phyloP scores from a whole-genome alignment of 2,797 vertebrate species.

The Novumbra hubbsi region DNA sequence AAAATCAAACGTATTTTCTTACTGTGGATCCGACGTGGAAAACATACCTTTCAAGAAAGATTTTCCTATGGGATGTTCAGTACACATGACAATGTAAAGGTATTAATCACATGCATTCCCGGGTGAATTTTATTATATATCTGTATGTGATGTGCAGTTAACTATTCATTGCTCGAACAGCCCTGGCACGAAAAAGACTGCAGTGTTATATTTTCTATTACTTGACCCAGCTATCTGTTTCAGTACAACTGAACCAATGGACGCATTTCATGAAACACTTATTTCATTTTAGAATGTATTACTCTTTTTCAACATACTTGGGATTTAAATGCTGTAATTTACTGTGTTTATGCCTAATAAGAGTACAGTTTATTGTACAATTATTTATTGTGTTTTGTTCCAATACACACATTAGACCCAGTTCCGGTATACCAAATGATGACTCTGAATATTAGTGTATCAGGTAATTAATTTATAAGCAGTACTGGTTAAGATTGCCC shows the following conservation, averaged over 20 bases:
- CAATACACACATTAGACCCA: not conserved
- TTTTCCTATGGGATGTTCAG: not conserved
- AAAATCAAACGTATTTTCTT: constrained; percentile 66
- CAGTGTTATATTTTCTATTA: constrained; percentile 62
- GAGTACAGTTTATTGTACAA: constrained; percentile 8
- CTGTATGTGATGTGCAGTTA: constrained; percentile 54
- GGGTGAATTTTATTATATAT: constrained; percentile 58
- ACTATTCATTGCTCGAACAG: constrained; percentile 41
- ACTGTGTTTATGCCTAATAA: constrained; percentile 24
- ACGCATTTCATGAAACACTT: constrained; percentile 9
- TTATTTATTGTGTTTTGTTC: not conserved
- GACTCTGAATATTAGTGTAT: not conserved
- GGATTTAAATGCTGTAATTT: constrained; percentile 55
- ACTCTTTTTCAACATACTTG: constrained; percentile 53
- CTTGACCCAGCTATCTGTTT: constrained; percentile 47
- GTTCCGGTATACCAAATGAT: constrained; percentile 8
- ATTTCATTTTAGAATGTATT: constrained; percentile 50
- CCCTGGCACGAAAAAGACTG: constrained; percentile 44
- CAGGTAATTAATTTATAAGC: constrained; percentile 19
- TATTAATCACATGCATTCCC: constrained; percentile 52
- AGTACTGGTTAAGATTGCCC: constrained; percentile 42
- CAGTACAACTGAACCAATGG: constrained; percentile 15
- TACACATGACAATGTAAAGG: constrained; percentile 19
- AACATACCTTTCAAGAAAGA: not conserved
- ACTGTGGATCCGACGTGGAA: constrained; percentile 31